phyloP scores from a whole-genome alignment of 2,888 invertebrate species.

The Clivina fossor region DNA sequence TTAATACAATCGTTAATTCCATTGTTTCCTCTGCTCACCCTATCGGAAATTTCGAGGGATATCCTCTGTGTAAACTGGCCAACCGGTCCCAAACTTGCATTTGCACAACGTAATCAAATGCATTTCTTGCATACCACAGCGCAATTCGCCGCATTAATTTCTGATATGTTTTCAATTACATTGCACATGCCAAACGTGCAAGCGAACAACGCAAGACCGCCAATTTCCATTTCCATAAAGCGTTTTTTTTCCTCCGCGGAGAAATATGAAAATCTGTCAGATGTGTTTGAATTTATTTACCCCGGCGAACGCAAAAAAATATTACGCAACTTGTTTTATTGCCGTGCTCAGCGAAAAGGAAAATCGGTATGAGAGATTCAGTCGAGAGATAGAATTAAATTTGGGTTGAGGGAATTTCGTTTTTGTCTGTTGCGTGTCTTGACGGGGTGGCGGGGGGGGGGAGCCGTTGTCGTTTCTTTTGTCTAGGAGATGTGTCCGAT shows the following conservation, averaged over 20 bases:
- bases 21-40: slow-evolving; percentile 14
- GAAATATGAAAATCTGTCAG: slow-evolving; percentile 26
- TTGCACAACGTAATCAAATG: slow-evolving; percentile 39
- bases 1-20: slow-evolving; percentile 4
- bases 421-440: slow-evolving; percentile 11
- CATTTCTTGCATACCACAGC: slow-evolving; percentile 41
- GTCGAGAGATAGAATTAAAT: slow-evolving; percentile 22
- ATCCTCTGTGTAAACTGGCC: background rate
- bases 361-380: slow-evolving; percentile 9
- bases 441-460: background rate
- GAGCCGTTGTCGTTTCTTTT: too few species aligned
- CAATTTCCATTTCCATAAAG: too few species aligned
- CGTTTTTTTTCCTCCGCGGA: too few species aligned
- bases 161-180: slow-evolving; percentile 36
- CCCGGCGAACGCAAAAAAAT: background rate
- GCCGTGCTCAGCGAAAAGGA: slow-evolving; percentile 10
- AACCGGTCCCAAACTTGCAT: background rate
- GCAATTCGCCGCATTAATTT: slow-evolving; percentile 39
- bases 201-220: background rate
- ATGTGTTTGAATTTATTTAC: slow-evolving; percentile 19
- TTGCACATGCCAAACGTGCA: slow-evolving; percentile 1
- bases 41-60: background rate
- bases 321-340: slow-evolving; percentile 9
- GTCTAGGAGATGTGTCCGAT: slow-evolving; percentile 1
- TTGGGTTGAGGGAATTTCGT: background rate